Evolutionary conservation across 1,140 invertebrate species (phyloP).

Genomic region (Aphelinus atriplicis): DNA sequence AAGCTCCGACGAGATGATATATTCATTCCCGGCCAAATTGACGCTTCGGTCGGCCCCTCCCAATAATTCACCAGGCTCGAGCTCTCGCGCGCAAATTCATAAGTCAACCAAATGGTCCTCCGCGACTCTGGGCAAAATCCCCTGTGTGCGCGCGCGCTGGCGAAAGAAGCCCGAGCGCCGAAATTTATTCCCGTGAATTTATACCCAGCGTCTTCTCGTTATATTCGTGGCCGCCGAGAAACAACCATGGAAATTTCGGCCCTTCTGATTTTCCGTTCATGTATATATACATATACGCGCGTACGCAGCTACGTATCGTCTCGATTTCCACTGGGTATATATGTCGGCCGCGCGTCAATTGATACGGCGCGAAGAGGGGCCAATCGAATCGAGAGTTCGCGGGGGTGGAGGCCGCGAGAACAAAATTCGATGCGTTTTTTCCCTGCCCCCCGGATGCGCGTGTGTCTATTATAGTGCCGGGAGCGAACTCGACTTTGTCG

Average conservation of each 20-base stretch:
- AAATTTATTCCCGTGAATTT: conserved; percentile 14
- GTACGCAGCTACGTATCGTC: not conserved
- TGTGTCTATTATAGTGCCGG: not conserved
- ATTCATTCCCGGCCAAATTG: too few relatives aligned
- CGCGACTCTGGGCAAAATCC: too few relatives aligned
- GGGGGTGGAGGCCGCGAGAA: not conserved
- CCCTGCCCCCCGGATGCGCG: too few relatives aligned
- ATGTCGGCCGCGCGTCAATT: not conserved
- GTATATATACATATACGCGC: too few relatives aligned
- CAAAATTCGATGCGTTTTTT: conserved; percentile 26
- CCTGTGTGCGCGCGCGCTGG: not conserved
- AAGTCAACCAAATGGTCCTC: too few relatives aligned
- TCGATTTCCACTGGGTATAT: conserved; percentile 26
- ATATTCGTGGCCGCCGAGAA: conserved; percentile 11
- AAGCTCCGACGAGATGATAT: too few relatives aligned
- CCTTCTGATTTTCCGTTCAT: not conserved
- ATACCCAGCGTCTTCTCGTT: not conserved
- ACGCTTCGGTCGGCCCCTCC: too few relatives aligned
- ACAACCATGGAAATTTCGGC: conserved; percentile 14
- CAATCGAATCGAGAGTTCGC: conserved; percentile 14
- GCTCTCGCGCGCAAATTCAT: too few relatives aligned
- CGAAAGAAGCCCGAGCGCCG: not conserved
- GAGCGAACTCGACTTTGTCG: not conserved
- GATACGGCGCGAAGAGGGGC: not conserved
- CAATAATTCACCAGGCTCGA: too few relatives aligned